Conservation (phyloP, 2,113 vertebrate species). For the Chroicocephalus ridibundus region DNA sequence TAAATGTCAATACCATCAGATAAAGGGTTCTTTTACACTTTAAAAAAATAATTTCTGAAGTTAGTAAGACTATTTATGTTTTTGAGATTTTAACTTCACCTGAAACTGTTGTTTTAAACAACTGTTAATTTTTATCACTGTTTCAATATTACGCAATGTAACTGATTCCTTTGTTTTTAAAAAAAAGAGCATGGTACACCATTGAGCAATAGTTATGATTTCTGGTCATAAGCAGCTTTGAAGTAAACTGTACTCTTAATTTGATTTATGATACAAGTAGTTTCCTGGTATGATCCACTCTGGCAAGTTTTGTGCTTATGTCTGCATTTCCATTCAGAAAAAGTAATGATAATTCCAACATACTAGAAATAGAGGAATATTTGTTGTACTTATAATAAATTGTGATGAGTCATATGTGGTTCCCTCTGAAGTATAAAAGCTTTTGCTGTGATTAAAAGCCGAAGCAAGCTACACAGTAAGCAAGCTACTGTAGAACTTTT, state of each 20-base stretch:
- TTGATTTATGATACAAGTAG: not conserved
- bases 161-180: not conserved
- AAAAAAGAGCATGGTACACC: not conserved
- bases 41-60: not conserved
- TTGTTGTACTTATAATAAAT: not conserved
- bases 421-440: not conserved
- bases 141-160: conserved; percentile 44
- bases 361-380: not conserved
- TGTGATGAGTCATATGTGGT: not conserved
- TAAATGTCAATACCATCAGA: not conserved
- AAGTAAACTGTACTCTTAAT: not conserved
- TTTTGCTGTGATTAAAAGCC: not conserved
- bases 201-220: conserved; percentile 35
- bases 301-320: not conserved
- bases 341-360: not conserved
- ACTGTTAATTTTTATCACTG: conserved; percentile 54
- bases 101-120: not conserved
- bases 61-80: not conserved
- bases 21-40: not conserved
- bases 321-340: not conserved
- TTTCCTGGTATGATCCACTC: not conserved
- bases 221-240: not conserved
- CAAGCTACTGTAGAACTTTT: not conserved
- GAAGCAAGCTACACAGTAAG: not conserved
- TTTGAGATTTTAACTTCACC: not conserved